phyloP scores from a whole-genome alignment of 2,113 vertebrate genomes.

The Porphyrio hochstetteri region DNA sequence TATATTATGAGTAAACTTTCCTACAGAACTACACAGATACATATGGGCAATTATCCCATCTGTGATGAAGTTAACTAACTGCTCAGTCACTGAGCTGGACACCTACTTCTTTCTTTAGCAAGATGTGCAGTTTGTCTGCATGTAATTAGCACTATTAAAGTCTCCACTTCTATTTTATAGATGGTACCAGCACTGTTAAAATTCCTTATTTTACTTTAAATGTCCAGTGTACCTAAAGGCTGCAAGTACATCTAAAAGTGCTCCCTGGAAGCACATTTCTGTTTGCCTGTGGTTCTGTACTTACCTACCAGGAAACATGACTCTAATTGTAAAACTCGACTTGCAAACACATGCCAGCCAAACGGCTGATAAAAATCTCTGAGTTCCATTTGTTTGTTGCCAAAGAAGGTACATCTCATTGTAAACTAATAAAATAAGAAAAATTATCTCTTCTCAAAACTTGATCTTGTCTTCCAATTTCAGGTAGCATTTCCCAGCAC shows the following conservation, averaged over 20 bases:
- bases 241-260: background rate
- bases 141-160: background rate
- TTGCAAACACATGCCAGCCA: background rate
- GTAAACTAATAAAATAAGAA: background rate
- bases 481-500: slow-evolving; percentile 64
- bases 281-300: background rate
- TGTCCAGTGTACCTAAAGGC: background rate
- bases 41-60: background rate
- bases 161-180: background rate
- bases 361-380: background rate
- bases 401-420: background rate
- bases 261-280: background rate
- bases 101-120: background rate
- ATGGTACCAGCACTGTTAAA: background rate
- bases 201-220: background rate
- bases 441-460: slow-evolving; percentile 21
- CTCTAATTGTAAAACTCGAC: background rate
- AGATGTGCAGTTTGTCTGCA: background rate
- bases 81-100: background rate
- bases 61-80: background rate
- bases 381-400: background rate
- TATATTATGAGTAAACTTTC: background rate
- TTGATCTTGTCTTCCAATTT: slow-evolving; percentile 66
- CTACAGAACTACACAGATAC: background rate
- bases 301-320: background rate